Base-by-base conservation (phyloP, 1,140 invertebrate genomes). In the Formica exsecta region DNA sequence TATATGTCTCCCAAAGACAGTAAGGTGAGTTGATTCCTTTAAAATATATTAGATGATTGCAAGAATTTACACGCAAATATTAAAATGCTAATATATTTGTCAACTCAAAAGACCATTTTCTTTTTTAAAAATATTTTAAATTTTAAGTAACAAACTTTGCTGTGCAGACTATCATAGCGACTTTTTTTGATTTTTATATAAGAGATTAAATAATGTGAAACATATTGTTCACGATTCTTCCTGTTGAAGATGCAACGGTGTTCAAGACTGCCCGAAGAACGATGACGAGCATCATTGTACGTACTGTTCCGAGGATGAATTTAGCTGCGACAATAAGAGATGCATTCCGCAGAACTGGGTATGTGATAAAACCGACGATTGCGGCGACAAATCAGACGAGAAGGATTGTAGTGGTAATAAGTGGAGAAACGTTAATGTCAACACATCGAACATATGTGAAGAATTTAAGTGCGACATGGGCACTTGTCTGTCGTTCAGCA, bases 331-430 rank as follows among this genome's bases (percentile, higher is more conserved):
- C 9, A 96, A 96, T 77, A 95, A 95, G 2, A 96, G 96, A 41
- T 98, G 97, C 91, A 97, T 98, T 68, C 94, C 94, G 19, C 81
- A 90, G n/a, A 89, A 89, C 36, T 97, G 96, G 95, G 93, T 95
- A 6, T 98, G 98, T 94, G 97, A 98, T 92, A 95, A 95, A 0
- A 93, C 94, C 62, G 92, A 96, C 76, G 97, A 98, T 92, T 98
- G 98, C 93, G 94, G 95, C 7, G 97, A 97, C 93, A 95, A 96
- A 62, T 96, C 96, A 0, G 97, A 97, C 92, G 97, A 97, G 92
- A 94, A 92, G 41, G 91, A 94, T 32, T 97, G 96, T 90, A 86
- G 57, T 0, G 85, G 81, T 5, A 3, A 11, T 51, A 68, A 48
- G 16, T 51, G 3, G 36, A 73, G 6, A 2, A 79, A 11, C 1